Evolutionary conservation across 2,888 invertebrate species (phyloP), one percentile per base, ranked within the genome.

Genomic region (Clunio marinus): DNA sequence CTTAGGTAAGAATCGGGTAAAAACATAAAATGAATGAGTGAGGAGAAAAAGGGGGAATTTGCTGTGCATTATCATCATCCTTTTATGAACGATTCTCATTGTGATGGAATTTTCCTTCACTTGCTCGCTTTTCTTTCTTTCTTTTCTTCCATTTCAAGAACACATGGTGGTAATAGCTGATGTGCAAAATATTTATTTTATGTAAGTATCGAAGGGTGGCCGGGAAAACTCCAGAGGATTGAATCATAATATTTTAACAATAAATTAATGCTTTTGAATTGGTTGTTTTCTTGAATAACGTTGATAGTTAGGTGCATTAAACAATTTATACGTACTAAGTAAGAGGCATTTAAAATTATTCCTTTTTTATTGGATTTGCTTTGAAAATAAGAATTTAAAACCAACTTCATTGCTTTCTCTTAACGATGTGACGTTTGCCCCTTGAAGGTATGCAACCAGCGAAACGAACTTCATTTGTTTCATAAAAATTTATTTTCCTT

Each of bases 161-260:
- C 59, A 63, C 62, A 63, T 63, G 62, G 62, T 45, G 22, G 22
- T 59, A 32, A 59, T 28, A 28, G 24, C 17, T 63, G 35, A 63
- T 63, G 62, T 35, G 32, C 62, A 63, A 63, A 45, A 45, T 63
- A 63, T 63, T 63, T 63, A 63, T 63, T 63, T 60, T 60, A 60
- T 60, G 27, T 27, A 17, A 37, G 17, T 10, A 2, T 2, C 13
- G 60, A 37, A 35, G 35, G 60, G 35, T 17, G 13, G 60, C 17
- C 10, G 45, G 15, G 15, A 15, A 15, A 45, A 15, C 5, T 7
- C 10, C 45, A 41, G n/a, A n/a, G n/a, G n/a, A 41, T 41, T 10
- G 10, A 13, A 41, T 41, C 7, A 41, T 41, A 41, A 41, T 41
- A 41, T 41, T 41, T 41, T 15, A 10, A 41, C 41, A 41, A 41